phyloP scores from a whole-genome alignment of 2,888 invertebrate species.

The Drosophila macrospina region DNA sequence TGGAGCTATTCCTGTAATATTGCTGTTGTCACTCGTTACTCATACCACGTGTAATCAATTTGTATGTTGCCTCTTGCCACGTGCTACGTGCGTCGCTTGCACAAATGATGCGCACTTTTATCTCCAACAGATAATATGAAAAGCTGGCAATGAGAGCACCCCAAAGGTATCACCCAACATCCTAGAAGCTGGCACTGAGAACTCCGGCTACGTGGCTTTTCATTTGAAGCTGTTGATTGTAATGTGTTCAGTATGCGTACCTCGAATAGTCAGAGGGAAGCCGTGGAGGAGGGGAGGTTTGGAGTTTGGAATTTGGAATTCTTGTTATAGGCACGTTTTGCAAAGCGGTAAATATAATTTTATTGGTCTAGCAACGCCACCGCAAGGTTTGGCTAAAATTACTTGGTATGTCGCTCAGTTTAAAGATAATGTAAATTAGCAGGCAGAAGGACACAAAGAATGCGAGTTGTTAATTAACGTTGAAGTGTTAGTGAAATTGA shows the following conservation, averaged over 20 bases:
- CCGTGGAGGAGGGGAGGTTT: neutral
- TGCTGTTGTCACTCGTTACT: conserved; percentile 43
- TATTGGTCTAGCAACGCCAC: conserved; percentile 68
- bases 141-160: conserved; percentile 20
- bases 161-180: neutral
- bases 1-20: conserved; percentile 8
- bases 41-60: conserved; percentile 81
- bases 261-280: neutral
- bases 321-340: conserved; percentile 58
- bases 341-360: conserved; percentile 59
- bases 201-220: conserved; percentile 49
- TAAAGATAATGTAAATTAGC: conserved; percentile 25
- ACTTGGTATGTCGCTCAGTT: conserved; percentile 42
- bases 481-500: neutral
- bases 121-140: conserved; percentile 32
- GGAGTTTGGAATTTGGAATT: conserved; percentile 10
- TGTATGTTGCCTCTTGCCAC: conserved; percentile 66
- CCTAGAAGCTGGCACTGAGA: conserved; percentile 13
- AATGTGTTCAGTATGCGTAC: conserved; percentile 18
- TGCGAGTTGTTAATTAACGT: neutral
- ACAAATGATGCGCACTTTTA: conserved; percentile 58
- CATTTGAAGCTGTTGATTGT: conserved; percentile 51
- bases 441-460: no score
- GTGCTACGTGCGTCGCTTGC: conserved; percentile 76
- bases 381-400: conserved; percentile 21